A percentile compares a stretch with the other conserved stretches of the same genome.
Conservation (phyloP, 1,140 invertebrate species). For the Pinna nobilis region DNA sequence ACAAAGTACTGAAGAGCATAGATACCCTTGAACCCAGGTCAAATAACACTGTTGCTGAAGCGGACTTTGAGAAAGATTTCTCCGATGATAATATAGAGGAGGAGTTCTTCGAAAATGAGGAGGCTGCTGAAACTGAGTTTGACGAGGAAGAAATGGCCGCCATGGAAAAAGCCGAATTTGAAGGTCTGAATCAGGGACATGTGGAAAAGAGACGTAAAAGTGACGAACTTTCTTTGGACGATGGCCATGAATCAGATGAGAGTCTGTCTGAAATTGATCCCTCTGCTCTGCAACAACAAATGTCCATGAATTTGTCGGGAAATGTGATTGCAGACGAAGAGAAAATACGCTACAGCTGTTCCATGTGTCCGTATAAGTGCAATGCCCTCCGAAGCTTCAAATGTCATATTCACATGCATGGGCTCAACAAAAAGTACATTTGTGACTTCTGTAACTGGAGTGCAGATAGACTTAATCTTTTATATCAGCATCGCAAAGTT, state of each 20-base stretch:
- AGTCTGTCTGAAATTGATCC: conserved; percentile 47
- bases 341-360: conserved; percentile 54
- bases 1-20: conserved; percentile 36
- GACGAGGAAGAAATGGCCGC: conserved; percentile 42
- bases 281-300: conserved; percentile 33
- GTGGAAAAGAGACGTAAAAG: conserved; percentile 37
- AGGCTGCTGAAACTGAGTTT: conserved; percentile 35
- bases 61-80: conserved; percentile 18
- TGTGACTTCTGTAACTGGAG: conserved; percentile 72
- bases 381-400: conserved; percentile 59
- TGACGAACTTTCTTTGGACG: conserved; percentile 8
- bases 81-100: conserved; percentile 37
- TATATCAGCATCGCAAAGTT: conserved; percentile 67
- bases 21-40: conserved; percentile 25
- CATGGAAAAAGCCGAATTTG: conserved; percentile 31
- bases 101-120: conserved; percentile 34
- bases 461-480: conserved; percentile 59
- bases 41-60: not conserved
- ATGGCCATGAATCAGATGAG: conserved; percentile 40
- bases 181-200: conserved; percentile 1
- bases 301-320: conserved; percentile 34
- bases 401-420: conserved; percentile 66
- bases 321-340: conserved; percentile 31
- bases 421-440: conserved; percentile 59
- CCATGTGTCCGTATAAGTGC: conserved; percentile 63